Evolutionary conservation across 1,140 invertebrate species (phyloP), one percentile per base, ranked within the genome.

Genomic region (Paraescarpia echinospica): DNA sequence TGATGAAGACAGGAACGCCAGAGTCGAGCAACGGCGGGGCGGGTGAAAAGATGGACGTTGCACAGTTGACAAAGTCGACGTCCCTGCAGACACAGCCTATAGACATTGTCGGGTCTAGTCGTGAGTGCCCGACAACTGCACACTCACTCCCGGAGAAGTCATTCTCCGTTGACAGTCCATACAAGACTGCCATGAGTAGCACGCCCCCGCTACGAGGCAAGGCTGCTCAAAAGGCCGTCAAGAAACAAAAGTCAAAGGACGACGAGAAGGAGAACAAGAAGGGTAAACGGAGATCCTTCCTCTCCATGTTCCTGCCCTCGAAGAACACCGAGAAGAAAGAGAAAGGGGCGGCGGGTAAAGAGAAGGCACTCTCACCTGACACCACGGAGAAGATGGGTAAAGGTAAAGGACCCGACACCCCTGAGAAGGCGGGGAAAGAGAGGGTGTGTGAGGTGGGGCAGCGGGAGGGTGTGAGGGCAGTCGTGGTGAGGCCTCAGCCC

Each of bases 231-330:
- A 91, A 89, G 33, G 59, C 22, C 31, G 4, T 34, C 31, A 89
- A 89, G n/a, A 33, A 27, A 93, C 34, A 91, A 33, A 92, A 88
- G 91, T 89, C 12, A 9, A 92, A 93, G 91, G 89, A 93, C 34
- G 59, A 9, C 89, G 41, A 92, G 35, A 92, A 90, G 34, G 88
- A 89, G 34, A 91, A 90, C 51, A 93, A 91, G 89, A 94, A 94
- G 89, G 93, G 94, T 59, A 95, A 95, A 92, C 93, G 94, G 31
- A 94, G 94, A 77, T 95, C 95, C 1, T 91, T 95, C 0, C 92
- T 96, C 31, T 94, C 94, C 59, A 94, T 95, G 89, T 93, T 95
- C 18, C 93, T 94, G 35, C 94, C 95, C 27, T 93, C 93, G 35
- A 95, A 95, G 92, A 94, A 94, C 35, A 92, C 93, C 33, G 93